Evolutionary conservation across 2,797 vertebrate species (phyloP), one percentile per base, ranked within the genome.

Genomic region (Phaenicophaeus curvirostris): DNA sequence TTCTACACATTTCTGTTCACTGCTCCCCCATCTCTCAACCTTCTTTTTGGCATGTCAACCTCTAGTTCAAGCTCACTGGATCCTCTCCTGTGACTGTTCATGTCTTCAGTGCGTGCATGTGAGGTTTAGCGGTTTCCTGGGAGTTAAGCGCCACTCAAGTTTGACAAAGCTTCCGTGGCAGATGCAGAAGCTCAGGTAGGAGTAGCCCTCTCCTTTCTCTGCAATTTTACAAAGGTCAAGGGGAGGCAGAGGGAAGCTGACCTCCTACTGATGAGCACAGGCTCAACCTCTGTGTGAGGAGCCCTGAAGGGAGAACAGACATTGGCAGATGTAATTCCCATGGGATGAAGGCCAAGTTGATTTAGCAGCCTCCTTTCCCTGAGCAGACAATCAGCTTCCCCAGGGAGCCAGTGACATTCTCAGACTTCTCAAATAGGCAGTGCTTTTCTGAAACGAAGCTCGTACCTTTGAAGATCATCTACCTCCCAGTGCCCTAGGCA

Each of bases 151-250:
- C 27, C 51, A 30, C 35, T 77, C 74, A 37, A 33, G 30, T 51
- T 57, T 16, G 76, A 35, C 66, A 89, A 77, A 94, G 50, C 31
- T 68, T 42, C 85, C 18, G 28, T 24, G 48, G 44, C 53, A 91
- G 66, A 21, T 24, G 37, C 46, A 93, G 78, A 58, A 89, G 44
- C 46, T 75, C 35, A 31, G 46, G 39, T 42, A 79, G 69, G 58
- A 81, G 78, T 14, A 3, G 1, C 2, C 11, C 65, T 72, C 28
- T 79, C 27, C 54, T 17, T 80, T 76, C 54, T 13, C 55, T 63
- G 63, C 78, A 85, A 63, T 55, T 88, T 75, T 69, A 46, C 77
- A 82, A 62, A 90, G 67, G 58, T 23, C 20, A 51, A 46, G 41
- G 48, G 48, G 20, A 65, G 27, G 53, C 1, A 1, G 71, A 63